These are phyloP conservation scores for Ceyx cyanopectus DNA, from an alignment of 2,113 vertebrate species.

Conservation along the genomic window DNA sequence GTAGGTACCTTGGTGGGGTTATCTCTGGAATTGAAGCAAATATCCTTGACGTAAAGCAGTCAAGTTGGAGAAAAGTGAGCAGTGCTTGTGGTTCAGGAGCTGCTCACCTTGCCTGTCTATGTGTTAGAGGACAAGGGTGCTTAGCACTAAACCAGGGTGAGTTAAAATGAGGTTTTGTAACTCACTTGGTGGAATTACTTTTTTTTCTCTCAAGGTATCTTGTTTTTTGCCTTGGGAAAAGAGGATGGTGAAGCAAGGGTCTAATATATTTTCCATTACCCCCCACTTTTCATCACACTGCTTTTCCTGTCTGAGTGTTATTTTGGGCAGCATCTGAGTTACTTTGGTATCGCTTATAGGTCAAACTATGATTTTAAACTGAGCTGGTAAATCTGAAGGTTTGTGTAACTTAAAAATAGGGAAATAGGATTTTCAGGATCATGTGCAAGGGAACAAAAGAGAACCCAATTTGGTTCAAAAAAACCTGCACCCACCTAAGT, in stretches of 20 bases:
- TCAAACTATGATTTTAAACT: not conserved
- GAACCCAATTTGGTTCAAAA: not conserved
- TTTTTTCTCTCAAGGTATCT: not conserved
- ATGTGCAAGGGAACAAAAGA: not conserved
- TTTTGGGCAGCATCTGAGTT: not conserved
- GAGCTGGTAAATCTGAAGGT: not conserved
- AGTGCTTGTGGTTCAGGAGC: not conserved
- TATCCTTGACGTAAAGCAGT: not conserved
- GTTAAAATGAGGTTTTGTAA: not conserved
- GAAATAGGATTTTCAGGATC: not conserved
- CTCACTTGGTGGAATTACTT: fast-evolving
- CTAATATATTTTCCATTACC: not conserved
- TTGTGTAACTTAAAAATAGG: not conserved
- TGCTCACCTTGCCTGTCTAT: not conserved
- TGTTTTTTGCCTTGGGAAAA: not conserved
- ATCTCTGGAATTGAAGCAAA: not conserved
- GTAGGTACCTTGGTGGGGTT: not conserved
- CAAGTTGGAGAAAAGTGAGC: not conserved
- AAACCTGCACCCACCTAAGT: not conserved
- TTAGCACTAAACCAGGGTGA: not conserved
- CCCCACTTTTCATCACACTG: not conserved
- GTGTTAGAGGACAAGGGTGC: not conserved
- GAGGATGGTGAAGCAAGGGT: not conserved
- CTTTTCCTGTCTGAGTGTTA: not conserved
- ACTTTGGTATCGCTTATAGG: not conserved